Conservation (phyloP, 1,140 invertebrate species). For the Bombus cullumanus region DNA sequence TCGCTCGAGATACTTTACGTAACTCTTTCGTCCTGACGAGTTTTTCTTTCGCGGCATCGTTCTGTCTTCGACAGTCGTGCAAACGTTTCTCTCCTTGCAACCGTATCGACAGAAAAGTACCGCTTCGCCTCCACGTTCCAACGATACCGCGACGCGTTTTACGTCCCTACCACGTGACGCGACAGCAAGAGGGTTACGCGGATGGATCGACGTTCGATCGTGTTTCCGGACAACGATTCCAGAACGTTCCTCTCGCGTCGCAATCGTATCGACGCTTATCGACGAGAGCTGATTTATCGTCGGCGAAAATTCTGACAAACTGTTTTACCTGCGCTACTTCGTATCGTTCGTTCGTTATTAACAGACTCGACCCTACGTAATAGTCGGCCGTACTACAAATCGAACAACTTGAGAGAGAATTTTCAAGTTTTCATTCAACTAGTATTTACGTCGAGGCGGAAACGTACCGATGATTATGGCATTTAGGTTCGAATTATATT, state of each 20-base stretch:
- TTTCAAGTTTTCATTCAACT: slow-evolving; percentile 35
- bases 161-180: background rate
- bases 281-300: slow-evolving; percentile 5
- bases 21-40: slow-evolving; percentile 48
- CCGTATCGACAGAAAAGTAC: background rate
- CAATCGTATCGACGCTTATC: background rate
- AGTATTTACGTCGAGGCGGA: background rate
- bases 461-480: slow-evolving; percentile 37
- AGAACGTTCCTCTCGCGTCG: background rate
- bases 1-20: slow-evolving; percentile 57
- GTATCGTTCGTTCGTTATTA: slow-evolving; percentile 55
- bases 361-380: slow-evolving; percentile 42
- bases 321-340: slow-evolving; percentile 32
- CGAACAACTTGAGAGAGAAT: slow-evolving; percentile 10
- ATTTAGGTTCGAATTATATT: slow-evolving; percentile 34
- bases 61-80: slow-evolving; percentile 50
- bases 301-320: slow-evolving; percentile 15
- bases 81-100: background rate
- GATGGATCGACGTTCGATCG: slow-evolving; percentile 15
- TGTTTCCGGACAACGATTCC: background rate
- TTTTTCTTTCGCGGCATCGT: slow-evolving; percentile 38
- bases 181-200: background rate
- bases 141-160: slow-evolving; percentile 6
- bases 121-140: background rate
- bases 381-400: slow-evolving; percentile 46